These are phyloP conservation scores for Centropus bengalensis DNA, from an alignment of 2,113 vertebrate species.

Conservation along the genomic window DNA sequence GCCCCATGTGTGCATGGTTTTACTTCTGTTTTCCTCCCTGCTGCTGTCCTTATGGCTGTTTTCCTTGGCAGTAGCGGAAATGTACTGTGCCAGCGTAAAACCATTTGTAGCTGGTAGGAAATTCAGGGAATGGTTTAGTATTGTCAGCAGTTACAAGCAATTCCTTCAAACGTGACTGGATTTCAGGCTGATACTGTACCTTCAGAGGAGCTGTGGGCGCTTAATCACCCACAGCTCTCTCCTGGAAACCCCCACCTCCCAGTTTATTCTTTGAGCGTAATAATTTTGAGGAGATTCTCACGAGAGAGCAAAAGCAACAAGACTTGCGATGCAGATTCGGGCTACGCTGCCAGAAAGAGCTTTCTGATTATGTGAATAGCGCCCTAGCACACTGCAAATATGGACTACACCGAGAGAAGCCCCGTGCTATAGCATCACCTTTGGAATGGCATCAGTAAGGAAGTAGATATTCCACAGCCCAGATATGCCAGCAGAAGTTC, in stretches of 20 bases:
- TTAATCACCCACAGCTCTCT: neutral
- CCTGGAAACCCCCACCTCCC: neutral
- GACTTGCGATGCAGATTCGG: neutral
- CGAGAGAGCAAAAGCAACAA: neutral
- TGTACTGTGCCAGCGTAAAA: neutral
- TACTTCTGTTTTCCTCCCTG: neutral
- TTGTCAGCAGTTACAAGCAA: neutral
- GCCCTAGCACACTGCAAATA: neutral
- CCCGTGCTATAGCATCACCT: neutral
- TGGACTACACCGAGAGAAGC: neutral
- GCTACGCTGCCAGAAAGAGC: neutral
- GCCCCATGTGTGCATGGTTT: neutral
- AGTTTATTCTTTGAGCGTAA: neutral
- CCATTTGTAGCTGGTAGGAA: neutral
- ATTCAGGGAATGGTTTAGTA: neutral
- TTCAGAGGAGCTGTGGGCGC: neutral
- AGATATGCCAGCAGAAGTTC: conserved; percentile 9
- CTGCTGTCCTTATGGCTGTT: neutral
- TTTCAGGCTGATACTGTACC: neutral
- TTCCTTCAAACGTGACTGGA: neutral
- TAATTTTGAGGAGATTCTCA: neutral
- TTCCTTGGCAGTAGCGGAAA: neutral
- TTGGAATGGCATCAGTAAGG: neutral
- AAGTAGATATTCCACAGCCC: neutral
- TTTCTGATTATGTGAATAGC: neutral